Conservation (phyloP, 2,888 invertebrate species). For the Pantelozetes paolii region DNA sequence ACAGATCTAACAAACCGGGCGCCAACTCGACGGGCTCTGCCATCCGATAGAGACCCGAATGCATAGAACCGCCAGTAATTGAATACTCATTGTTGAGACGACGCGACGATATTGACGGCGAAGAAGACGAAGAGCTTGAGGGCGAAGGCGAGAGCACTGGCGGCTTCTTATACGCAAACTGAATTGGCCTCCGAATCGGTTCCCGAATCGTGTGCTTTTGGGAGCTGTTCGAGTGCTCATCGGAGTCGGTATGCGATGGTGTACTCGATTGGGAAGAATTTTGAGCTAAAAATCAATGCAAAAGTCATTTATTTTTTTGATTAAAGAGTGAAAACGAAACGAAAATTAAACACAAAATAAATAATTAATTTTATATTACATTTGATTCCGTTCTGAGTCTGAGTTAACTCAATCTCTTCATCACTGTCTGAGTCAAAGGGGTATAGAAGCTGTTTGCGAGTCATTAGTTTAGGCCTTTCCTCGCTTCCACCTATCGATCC, state of each 20-base stretch:
- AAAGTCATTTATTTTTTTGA: not conserved
- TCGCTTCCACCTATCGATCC: conserved; percentile 30
- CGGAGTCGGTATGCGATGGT: conserved; percentile 24
- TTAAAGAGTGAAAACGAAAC: not conserved
- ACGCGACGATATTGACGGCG: conserved; percentile 36
- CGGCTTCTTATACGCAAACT: conserved; percentile 28
- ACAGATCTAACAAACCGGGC: conserved; percentile 51
- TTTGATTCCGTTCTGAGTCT: conserved; percentile 26
- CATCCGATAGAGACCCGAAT: conserved; percentile 35
- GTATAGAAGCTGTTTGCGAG: conserved; percentile 75
- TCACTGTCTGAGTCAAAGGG: conserved; percentile 87
- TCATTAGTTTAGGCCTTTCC: conserved; percentile 61
- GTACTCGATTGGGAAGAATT: conserved; percentile 23
- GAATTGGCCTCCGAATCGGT: conserved; percentile 35
- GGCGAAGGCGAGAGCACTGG: not conserved
- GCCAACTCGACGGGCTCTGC: conserved; percentile 45
- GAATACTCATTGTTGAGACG: not conserved
- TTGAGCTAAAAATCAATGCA: not conserved
- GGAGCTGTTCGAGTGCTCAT: not conserved
- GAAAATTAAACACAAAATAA: not conserved
- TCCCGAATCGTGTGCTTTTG: conserved; percentile 14
- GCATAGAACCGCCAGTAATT: conserved; percentile 30
- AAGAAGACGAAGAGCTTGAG: conserved; percentile 35
- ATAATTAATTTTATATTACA: not conserved
- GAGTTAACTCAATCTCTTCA: conserved; percentile 54